Conservation (phyloP, 37 sponge, comb jelly and placozoan genomes). For the Diacarnus erythraeanus region DNA sequence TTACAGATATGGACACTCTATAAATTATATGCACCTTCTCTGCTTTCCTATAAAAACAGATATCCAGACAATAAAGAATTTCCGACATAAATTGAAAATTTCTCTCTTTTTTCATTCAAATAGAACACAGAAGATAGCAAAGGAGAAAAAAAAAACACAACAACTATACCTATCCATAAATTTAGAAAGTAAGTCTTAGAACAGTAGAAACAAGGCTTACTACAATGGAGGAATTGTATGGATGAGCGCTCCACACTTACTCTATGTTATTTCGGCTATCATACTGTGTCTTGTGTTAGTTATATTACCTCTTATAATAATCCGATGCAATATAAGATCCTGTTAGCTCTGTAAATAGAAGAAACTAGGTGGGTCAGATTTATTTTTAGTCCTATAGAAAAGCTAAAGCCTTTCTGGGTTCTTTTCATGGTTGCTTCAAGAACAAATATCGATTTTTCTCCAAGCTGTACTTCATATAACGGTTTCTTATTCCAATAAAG, state of each 20-base stretch:
- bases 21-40: too few species aligned
- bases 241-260: constrained; percentile 6
- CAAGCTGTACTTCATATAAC: constrained; percentile 12
- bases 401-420: constrained; percentile 24
- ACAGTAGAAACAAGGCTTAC: too few species aligned
- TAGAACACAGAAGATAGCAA: too few species aligned
- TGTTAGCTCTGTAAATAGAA: neutral
- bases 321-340: constrained; percentile 15
- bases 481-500: constrained; percentile 3
- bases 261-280: constrained; percentile 22
- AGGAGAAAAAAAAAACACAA: too few species aligned
- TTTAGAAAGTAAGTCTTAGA: too few species aligned
- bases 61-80: too few species aligned
- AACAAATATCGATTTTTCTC: constrained; percentile 30
- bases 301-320: constrained; percentile 15
- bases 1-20: too few species aligned
- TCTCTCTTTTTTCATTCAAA: too few species aligned
- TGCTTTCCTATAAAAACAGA: too few species aligned
- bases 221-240: too few species aligned
- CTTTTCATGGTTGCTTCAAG: constrained; percentile 33
- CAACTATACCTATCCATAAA: too few species aligned
- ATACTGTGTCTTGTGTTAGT: neutral
- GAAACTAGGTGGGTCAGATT: neutral
- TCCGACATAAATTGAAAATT: too few species aligned
- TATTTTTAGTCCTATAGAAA: constrained; percentile 9